Evolutionary conservation across 2,888 invertebrate genomes (phyloP).

Genomic region (Synergus japonicus): DNA sequence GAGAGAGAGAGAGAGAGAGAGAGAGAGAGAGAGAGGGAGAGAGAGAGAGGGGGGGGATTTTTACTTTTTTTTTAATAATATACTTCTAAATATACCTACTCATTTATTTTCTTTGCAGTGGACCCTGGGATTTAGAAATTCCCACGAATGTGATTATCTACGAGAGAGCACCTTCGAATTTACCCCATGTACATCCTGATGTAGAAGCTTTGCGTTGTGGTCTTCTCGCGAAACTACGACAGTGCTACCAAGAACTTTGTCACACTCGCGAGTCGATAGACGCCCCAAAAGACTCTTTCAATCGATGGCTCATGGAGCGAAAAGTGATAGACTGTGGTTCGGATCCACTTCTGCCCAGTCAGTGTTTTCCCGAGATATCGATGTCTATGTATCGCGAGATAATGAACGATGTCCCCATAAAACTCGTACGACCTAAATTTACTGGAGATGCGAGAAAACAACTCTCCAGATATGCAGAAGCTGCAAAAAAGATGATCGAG

Average conservation of each 20-base stretch:
- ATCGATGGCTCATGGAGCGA: slow-evolving; percentile 97
- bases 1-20: no score
- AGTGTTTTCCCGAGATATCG: slow-evolving; percentile 95
- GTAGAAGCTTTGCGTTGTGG: slow-evolving; percentile 92
- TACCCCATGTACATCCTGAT: slow-evolving; percentile 96
- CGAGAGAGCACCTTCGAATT: slow-evolving; percentile 90
- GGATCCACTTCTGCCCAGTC: slow-evolving; percentile 94
- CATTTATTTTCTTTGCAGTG: slow-evolving; percentile 75
- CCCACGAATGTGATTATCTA: slow-evolving; percentile 94
- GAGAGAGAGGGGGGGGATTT: no score
- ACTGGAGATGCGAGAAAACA: slow-evolving; percentile 97
- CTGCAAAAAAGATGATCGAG: slow-evolving; percentile 97
- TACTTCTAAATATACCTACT: no score
- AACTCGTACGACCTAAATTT: slow-evolving; percentile 95
- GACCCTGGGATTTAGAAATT: slow-evolving; percentile 97
- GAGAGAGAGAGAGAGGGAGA: no score
- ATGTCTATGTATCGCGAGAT: slow-evolving; percentile 97
- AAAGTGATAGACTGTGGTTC: slow-evolving; percentile 90
- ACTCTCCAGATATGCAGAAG: slow-evolving; percentile 94
- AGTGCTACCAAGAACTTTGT: slow-evolving; percentile 96
- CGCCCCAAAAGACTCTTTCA: slow-evolving; percentile 97
- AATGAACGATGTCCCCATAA: slow-evolving; percentile 98
- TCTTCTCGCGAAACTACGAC: slow-evolving; percentile 89
- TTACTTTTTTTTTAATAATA: no score
- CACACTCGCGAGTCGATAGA: slow-evolving; percentile 95